Base-by-base conservation (phyloP, 2,113 vertebrate species). In the Oceanodroma tethys region DNA sequence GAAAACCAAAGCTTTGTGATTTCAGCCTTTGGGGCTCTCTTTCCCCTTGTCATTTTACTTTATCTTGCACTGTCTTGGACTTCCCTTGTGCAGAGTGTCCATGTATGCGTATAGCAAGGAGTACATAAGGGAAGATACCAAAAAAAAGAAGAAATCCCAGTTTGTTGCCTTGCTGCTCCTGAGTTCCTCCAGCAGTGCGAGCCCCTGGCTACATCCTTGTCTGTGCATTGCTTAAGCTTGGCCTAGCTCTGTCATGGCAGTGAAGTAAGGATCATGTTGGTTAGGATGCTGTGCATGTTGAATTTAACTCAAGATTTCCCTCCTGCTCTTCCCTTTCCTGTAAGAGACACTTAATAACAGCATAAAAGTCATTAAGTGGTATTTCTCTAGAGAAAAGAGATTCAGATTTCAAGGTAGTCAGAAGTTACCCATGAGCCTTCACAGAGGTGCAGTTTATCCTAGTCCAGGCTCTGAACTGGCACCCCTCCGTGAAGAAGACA, bases 281-380 rank as follows among this genome's bases (percentile, higher is more conserved):
- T 94, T 94, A 78, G 55, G 82, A 45, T 42, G 48, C 71, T 90
- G 67, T 74, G 38, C 45, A 16, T 88, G 60, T 97, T 97, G 93
- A 91, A 91, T 96, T 95, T 93, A 80, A 92, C 43, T 93, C 66
- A 65, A 76, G 26, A 40, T 96, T 97, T 97, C 59, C 62, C 13
- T 95, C 18, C 36, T 52, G 2, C 12, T 63, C 48, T 62, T 81
- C 26, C 3, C 13, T 96, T 91, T 93, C 43, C 34, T 83, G 8
- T 81, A 55, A 79, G 45, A 83, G 50, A 71, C 25, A 81, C 52
- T 93, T 95, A 81, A 48, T 88, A 94, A 72, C 62, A 94, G 42
- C 79, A 47, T 70, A 84, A 25, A 81, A 95, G 70, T 96, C 82
- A 93, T 96, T 95, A 67, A 19, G 74, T 95, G 71, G 36, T 90